These are phyloP conservation scores for Vombatus ursinus DNA, from an alignment of 2,113 vertebrate genomes.

Conservation along the genomic window DNA sequence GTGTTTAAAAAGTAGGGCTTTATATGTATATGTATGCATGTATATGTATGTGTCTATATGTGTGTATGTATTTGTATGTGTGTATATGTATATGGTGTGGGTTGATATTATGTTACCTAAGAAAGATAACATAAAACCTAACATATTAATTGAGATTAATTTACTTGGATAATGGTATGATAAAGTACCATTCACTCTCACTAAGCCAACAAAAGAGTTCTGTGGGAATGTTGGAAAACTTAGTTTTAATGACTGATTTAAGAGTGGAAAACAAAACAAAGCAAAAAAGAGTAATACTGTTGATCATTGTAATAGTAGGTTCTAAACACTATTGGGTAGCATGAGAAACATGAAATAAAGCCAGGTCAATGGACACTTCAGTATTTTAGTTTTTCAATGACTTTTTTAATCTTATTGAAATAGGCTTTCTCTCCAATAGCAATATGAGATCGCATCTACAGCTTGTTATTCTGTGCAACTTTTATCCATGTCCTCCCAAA, in stretches of 20 bases:
- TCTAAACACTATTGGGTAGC: not conserved
- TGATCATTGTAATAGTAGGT: not conserved
- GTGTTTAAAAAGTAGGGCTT: too few species aligned
- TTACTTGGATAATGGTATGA: not conserved
- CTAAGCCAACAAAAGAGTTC: too few species aligned
- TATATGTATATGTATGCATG: too few species aligned
- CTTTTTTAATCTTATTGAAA: not conserved
- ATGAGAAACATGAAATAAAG: not conserved
- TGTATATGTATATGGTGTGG: too few species aligned
- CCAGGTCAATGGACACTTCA: not conserved
- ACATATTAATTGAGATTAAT: not conserved
- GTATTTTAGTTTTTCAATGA: not conserved
- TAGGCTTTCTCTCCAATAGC: not conserved
- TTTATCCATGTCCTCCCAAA: not conserved
- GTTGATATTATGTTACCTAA: too few species aligned
- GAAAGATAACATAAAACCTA: not conserved
- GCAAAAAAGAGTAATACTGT: not conserved
- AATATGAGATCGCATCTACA: not conserved
- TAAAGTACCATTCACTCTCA: not conserved
- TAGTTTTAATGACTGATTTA: not conserved
- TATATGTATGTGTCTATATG: too few species aligned
- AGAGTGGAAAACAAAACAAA: not conserved
- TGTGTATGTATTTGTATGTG: too few species aligned
- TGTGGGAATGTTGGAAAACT: not conserved
- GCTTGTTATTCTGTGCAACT: not conserved